phyloP scores from a whole-genome alignment of 1,140 invertebrate genomes.

The Vollenhovia emeryi region DNA sequence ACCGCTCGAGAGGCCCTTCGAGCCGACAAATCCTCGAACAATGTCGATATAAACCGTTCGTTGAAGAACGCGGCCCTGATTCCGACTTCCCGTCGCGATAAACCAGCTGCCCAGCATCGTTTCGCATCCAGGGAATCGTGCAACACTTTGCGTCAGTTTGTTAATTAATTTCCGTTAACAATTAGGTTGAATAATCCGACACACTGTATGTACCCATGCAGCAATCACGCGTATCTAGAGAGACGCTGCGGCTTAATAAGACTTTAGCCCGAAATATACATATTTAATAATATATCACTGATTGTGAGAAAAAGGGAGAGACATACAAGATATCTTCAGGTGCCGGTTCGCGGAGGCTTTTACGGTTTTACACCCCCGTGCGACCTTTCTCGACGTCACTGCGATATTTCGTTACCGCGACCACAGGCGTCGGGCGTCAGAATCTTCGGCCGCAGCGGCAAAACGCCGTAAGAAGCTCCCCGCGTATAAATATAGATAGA shows the following conservation, averaged over 20 bases:
- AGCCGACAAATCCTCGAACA: neutral
- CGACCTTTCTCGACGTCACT: neutral
- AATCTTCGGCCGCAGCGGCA: neutral
- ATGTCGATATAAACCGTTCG: conserved; percentile 22
- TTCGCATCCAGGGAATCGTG: neutral
- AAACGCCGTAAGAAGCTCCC: neutral
- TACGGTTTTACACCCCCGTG: neutral
- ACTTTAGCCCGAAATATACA: neutral
- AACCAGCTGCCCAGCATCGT: neutral
- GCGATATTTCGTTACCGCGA: no score
- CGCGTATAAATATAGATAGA: conserved; percentile 34
- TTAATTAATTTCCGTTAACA: neutral
- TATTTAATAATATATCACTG: conserved; percentile 5
- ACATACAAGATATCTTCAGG: neutral
- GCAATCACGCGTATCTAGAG: no score
- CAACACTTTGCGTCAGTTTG: neutral
- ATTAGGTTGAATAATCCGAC: no score
- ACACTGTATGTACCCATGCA: no score
- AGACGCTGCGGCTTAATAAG: neutral
- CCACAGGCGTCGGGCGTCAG: neutral
- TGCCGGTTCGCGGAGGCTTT: neutral
- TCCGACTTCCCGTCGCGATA: neutral
- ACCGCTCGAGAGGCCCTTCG: neutral
- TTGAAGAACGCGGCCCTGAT: neutral
- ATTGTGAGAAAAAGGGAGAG: neutral